Base-by-base conservation (phyloP, 2,888 invertebrate species). In the Nomada goodeniana region DNA sequence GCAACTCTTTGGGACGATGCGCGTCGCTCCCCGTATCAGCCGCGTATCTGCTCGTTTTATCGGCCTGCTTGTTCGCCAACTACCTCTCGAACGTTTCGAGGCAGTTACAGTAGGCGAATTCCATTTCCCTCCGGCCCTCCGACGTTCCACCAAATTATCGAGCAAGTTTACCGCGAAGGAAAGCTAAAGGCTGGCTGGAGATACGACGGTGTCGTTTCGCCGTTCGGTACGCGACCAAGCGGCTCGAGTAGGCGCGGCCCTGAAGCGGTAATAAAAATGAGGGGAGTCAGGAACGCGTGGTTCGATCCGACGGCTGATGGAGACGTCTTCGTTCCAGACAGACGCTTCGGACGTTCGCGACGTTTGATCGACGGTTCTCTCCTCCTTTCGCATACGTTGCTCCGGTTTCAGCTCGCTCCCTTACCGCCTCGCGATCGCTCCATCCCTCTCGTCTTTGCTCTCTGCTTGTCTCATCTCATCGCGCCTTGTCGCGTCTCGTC, bases 271-370 rank as follows among this genome's bases (percentile, higher is more conserved):
- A 90, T 90, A 90, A 90, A 89, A 90, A 87, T 87, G 89, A 87
- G 83, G 78, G 82, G 87, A 88, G 85, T 80, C 83, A 85, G 76
- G 72, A 88, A 82, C 87, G 83, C 80, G 89, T 85, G 83, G 82
- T 87, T 86, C 87, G 89, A 88, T 89, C 88, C 88, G 89, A 90
- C 89, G 89, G 88, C 70, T 91, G 92, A 92, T 91, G 92, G 91
- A 92, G 91, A 89, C 90, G 89, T 91, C 90, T 89, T 89, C 88
- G 90, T 88, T 88, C 87, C 83, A 85, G 89, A 88, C 89, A 88
- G 88, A 90, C 89, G 88, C 85, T 83, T 89, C 86, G 86, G 86
- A 88, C 81, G 83, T 78, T 85, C 81, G 83, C 86, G 90, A 91
- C 91, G 89, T 90, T 91, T 91, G 91, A 91, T 91, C 88, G 91